A percentile compares a stretch with the other conserved stretches of the same genome.
Conservation (phyloP, 2,797 vertebrate genomes). For the Odontamblyopus rebecca region DNA sequence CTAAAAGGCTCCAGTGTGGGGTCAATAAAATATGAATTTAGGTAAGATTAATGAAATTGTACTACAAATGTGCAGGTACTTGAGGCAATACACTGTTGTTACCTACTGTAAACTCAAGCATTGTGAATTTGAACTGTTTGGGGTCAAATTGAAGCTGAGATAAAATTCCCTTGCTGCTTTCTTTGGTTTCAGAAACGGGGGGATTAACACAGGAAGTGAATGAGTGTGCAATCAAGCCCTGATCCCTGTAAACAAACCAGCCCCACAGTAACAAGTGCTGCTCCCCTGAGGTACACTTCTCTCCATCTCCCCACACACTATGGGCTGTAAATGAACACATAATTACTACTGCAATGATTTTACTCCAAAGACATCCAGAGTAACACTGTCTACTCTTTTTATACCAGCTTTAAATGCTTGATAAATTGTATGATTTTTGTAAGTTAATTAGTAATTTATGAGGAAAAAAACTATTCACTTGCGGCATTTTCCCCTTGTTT, state of each 20-base stretch:
- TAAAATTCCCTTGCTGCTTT: constrained; percentile 41
- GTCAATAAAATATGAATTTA: background rate
- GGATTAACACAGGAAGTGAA: constrained; percentile 74
- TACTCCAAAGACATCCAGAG: constrained; percentile 21
- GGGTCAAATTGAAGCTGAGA: constrained; percentile 58
- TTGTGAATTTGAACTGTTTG: constrained; percentile 61
- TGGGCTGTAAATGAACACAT: constrained; percentile 51
- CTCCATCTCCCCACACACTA: constrained; percentile 18
- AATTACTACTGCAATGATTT: constrained; percentile 31
- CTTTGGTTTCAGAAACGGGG: constrained; percentile 47
- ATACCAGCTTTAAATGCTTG: too few species aligned
- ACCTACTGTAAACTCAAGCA: constrained; percentile 34
- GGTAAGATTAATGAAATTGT: background rate
- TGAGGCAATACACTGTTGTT: too few species aligned
- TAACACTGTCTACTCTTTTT: background rate
- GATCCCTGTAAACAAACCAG: constrained; percentile 63
- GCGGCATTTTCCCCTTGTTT: too few species aligned
- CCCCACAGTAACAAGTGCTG: constrained; percentile 59
- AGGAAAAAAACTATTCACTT: too few species aligned
- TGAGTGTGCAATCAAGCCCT: constrained; percentile 65
- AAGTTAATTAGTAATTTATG: too few species aligned
- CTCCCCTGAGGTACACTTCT: constrained; percentile 40
- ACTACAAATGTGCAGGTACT: background rate
- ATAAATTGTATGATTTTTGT: too few species aligned
- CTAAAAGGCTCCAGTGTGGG: background rate